A percentile compares a stretch with the other conserved stretches of the same genome.
These are phyloP conservation scores for Melangyna quadrimaculata DNA, from an alignment of 2,888 invertebrate genomes.

Conservation along the genomic window DNA sequence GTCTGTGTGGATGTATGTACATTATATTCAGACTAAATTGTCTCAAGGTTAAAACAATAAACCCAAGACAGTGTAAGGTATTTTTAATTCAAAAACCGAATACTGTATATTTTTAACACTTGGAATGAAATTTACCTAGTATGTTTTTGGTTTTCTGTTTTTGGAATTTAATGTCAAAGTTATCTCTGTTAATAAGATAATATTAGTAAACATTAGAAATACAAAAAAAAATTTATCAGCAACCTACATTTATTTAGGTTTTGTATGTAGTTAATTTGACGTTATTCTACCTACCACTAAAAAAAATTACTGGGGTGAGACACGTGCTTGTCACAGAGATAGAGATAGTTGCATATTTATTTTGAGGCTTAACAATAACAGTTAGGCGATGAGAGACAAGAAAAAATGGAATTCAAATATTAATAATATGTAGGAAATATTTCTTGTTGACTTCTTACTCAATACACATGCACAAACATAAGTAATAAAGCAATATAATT, in stretches of 20 bases:
- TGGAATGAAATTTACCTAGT: neutral
- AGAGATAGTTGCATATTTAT: neutral
- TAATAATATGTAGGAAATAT: no score
- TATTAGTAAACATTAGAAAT: conserved; percentile 36
- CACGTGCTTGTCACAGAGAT: neutral
- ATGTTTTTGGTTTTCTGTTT: conserved; percentile 4
- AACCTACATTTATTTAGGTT: conserved; percentile 9
- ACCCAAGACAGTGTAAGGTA: conserved; percentile 14
- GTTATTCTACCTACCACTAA: neutral
- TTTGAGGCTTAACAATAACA: neutral
- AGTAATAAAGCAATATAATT: no score
- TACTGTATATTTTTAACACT: neutral
- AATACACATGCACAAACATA: no score
- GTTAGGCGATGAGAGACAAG: neutral
- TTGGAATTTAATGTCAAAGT: conserved; percentile 25
- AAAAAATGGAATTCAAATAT: no score
- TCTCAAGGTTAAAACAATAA: conserved; percentile 64
- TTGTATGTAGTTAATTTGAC: neutral
- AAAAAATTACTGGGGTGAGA: neutral
- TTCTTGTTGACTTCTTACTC: no score
- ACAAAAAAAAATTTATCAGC: conserved; percentile 30
- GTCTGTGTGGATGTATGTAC: conserved; percentile 1
- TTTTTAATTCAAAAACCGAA: conserved; percentile 3
- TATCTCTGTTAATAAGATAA: conserved; percentile 60
- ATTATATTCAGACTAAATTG: conserved; percentile 8